A percentile compares a stretch with the other conserved stretches of the same genome.
phyloP scores from a whole-genome alignment of 1,140 invertebrate genomes.

The Ceratosolen fusciceps region DNA sequence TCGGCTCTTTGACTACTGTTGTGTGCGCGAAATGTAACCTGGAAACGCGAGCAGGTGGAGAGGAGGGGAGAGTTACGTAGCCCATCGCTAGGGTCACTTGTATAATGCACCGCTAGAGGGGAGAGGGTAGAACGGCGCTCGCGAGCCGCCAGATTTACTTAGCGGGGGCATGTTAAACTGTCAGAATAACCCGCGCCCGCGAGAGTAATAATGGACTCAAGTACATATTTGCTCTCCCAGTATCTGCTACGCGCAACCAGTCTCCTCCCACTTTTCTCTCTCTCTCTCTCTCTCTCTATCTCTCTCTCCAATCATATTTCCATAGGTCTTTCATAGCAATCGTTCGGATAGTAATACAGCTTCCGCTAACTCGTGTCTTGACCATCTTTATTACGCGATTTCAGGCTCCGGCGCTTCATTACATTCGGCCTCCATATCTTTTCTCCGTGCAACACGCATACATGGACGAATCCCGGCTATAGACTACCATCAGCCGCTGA shows the following conservation, averaged over 20 bases:
- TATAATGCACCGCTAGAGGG: conserved; percentile 48
- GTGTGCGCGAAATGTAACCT: conserved; percentile 3
- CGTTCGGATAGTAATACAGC: neutral
- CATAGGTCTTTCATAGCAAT: neutral
- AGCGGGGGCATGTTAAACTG: conserved; percentile 64
- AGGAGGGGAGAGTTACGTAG: too few species aligned
- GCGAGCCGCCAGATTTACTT: conserved; percentile 62
- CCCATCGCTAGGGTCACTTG: neutral
- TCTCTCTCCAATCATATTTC: neutral
- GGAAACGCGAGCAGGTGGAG: neutral
- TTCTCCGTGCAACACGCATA: too few species aligned
- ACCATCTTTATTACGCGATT: neutral
- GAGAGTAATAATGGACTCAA: conserved; percentile 63
- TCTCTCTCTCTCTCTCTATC: conserved; percentile 8
- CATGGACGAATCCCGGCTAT: neutral
- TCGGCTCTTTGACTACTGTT: neutral
- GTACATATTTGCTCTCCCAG: conserved; percentile 56
- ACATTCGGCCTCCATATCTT: neutral
- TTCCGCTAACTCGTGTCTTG: neutral
- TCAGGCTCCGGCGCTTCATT: neutral
- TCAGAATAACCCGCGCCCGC: conserved; percentile 62
- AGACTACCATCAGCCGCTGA: neutral
- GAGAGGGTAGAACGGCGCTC: neutral
- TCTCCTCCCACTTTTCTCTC: neutral
- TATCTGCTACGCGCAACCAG: neutral